Evolutionary conservation across 1,140 invertebrate genomes (phyloP), one percentile per base, ranked within the genome.

Genomic region (Drosophila mauritiana): DNA sequence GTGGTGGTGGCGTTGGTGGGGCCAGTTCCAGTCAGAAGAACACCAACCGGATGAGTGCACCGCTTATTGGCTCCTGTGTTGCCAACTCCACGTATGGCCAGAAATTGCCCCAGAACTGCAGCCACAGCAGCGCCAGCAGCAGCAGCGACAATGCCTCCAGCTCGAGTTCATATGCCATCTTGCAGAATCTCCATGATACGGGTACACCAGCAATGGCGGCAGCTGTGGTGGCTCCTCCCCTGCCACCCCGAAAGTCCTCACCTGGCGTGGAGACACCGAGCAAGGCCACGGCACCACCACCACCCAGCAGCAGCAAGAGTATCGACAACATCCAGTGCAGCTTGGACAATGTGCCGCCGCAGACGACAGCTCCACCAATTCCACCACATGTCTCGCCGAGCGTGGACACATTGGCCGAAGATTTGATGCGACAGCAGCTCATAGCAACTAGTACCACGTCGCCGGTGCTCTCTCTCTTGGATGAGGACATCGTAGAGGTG

Each of bases 201-300:
- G 46, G 48, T 22, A 51, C 48, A 20, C 27, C 15, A 17, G 36
- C 56, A 20, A 37, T 51, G 15, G 27, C 12, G 0, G 27, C 13
- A 13, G 52, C 37, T 5, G 61, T 58, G 17, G 83, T 70, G 10
- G 91, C 92, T 27, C 92, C 92, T 0, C 92, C 92, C 1, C 64
- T 96, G 34, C 95, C 95, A 55, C 95, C 95, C 12, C 91, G 95
- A 65, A 94, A 95, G 81, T 93, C 94, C 4, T 95, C 95, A 7
- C 95, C 95, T 2, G 93, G 93, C 40, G 88, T 92, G 39, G 93
- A 93, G 48, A 92, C 74, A 31, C 91, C 86, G 48, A 75, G 56
- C 68, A 91, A 78, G 61, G 63, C 73, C 1, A 86, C 46, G 3
- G 63, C 65, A n/a, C 56, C 62, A 31, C 54, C 51, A 11, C 54